phyloP scores from a whole-genome alignment of 1,140 invertebrate genomes.

The Megalopta genalis region DNA sequence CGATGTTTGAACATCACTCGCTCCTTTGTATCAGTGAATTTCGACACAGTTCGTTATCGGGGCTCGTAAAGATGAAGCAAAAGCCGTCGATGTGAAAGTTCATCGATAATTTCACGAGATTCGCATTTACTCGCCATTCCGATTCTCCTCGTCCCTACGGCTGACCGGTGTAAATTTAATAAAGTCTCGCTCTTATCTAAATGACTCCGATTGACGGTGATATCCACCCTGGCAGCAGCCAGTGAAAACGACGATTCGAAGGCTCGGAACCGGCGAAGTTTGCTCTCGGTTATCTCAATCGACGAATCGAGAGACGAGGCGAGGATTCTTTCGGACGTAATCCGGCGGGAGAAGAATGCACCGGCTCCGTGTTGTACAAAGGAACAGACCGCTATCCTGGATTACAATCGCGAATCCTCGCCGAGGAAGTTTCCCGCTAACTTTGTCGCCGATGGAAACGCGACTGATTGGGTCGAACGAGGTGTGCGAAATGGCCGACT shows the following conservation, averaged over 20 bases:
- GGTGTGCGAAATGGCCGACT: neutral
- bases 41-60: neutral
- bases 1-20: neutral
- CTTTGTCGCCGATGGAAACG: conserved; percentile 5
- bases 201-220: conserved; percentile 61
- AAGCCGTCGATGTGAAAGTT: neutral
- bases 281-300: conserved; percentile 61
- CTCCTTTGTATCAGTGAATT: neutral
- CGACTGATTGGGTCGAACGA: conserved; percentile 20
- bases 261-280: neutral
- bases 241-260: conserved; percentile 1
- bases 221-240: conserved; percentile 47
- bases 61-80: no score
- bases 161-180: conserved; percentile 71
- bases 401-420: conserved; percentile 20
- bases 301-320: conserved; percentile 46
- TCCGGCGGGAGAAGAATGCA: conserved; percentile 69
- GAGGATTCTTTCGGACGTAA: conserved; percentile 67
- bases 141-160: neutral
- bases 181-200: conserved; percentile 73
- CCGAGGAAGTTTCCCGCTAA: conserved; percentile 13
- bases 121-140: neutral
- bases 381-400: conserved; percentile 26
- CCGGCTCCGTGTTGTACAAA: conserved; percentile 29
- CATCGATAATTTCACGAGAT: conserved; percentile 13